phyloP scores from a whole-genome alignment of 92 coral and sea anemone species.

The Heteractis magnifica region DNA sequence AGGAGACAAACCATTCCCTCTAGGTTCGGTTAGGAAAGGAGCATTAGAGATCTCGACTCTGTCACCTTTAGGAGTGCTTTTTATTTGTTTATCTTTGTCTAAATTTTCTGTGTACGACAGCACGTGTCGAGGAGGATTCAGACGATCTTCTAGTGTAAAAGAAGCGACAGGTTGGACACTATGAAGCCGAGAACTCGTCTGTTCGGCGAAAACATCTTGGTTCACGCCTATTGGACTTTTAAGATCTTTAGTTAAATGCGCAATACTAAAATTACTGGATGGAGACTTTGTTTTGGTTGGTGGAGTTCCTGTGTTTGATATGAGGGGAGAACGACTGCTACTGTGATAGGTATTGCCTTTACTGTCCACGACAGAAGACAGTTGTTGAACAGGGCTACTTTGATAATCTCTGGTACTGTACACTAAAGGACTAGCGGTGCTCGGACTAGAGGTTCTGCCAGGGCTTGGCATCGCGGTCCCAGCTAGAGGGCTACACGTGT shows the following conservation, averaged over 20 bases:
- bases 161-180: neutral
- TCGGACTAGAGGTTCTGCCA: constrained; percentile 32
- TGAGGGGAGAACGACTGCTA: neutral
- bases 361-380: neutral
- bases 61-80: constrained; percentile 5
- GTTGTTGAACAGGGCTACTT: neutral
- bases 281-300: constrained; percentile 43
- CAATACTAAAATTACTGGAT: constrained; percentile 83
- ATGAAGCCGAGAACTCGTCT: neutral
- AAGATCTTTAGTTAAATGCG: constrained; percentile 79
- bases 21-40: constrained; percentile 24
- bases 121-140: constrained; percentile 12
- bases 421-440: neutral
- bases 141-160: neutral
- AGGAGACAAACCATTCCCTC: neutral
- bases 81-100: neutral
- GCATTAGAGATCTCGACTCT: neutral
- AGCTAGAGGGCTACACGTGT: neutral
- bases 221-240: constrained; percentile 17
- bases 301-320: constrained; percentile 24
- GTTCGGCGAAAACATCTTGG: neutral
- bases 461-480: neutral
- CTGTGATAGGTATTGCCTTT: neutral
- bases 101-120: neutral
- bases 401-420: neutral